Evolutionary conservation across 2,797 vertebrate species (phyloP).

Genomic region (Tangara arthus): DNA sequence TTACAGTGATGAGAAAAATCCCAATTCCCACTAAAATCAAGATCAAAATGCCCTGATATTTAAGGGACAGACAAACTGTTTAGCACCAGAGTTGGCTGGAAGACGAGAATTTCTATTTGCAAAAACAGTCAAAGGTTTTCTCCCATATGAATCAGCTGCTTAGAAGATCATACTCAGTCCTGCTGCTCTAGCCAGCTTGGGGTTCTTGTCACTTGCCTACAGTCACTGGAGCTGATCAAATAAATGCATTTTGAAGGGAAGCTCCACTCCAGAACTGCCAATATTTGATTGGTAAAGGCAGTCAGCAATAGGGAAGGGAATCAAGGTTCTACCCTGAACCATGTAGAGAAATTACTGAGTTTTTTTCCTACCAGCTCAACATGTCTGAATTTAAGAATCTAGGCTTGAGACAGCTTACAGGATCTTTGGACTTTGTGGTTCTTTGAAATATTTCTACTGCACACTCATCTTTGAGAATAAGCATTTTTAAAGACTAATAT

Average conservation of each 20-base stretch:
- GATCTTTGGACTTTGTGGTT: neutral
- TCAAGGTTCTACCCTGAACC: neutral
- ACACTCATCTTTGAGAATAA: neutral
- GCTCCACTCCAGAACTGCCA: neutral
- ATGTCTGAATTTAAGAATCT: neutral
- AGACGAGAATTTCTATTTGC: neutral
- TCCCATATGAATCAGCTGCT: neutral
- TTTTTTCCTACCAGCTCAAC: neutral
- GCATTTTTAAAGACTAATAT: neutral
- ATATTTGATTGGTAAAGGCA: neutral
- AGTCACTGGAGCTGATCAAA: neutral
- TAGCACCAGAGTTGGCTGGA: neutral
- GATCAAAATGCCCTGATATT: neutral
- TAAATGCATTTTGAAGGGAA: neutral
- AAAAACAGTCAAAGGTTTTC: neutral
- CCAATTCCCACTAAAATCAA: neutral
- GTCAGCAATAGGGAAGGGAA: neutral
- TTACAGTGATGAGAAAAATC: neutral
- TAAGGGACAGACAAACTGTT: neutral
- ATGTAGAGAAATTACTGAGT: neutral
- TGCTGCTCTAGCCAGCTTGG: neutral
- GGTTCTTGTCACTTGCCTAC: neutral
- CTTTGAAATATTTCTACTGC: neutral
- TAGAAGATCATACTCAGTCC: neutral
- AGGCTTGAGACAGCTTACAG: neutral